Evolutionary conservation across 2,797 vertebrate genomes (phyloP), one percentile per base, ranked within the genome.

Genomic region (Picus viridis): DNA sequence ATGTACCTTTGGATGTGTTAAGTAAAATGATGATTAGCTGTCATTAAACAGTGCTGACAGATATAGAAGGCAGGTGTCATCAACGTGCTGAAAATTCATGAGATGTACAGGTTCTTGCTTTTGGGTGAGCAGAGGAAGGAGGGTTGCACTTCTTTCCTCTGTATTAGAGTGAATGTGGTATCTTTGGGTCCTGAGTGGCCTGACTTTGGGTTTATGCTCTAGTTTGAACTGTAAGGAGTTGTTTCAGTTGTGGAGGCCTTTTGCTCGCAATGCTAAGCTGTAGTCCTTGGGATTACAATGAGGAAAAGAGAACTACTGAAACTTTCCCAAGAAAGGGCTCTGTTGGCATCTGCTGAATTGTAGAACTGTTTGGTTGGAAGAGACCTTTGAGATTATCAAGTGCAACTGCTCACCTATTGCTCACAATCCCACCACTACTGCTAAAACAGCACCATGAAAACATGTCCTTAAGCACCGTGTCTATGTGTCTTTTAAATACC

Each of bases 61-160:
- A 26, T 68, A 49, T 13, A 24, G 9, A 45, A 92, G 77, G 91
- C 32, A 84, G 72, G 51, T 86, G 30, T 65, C 74, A n/a, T 68
- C 49, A 32, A 83, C 88, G 58, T 87, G 59, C 64, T 92, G 81
- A 85, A 93, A 80, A 95, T 86, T 75, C 63, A 74, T 71, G 83
- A 82, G 41, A n/a, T 34, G 18, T 41, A 41, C 68, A 74, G 54
- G 41, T 13, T 81, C 43, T 75, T 39, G 20, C 54, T 87, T 0
- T 2, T 0, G 34, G 22, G 23, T 0, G 5, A 81, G 41, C 30
- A 69, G 9, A n/a, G 39, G 45, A 69, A 4, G 6, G 68, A 77
- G 7, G 18, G 51, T 19, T 80, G 36, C 2, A 23, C 6, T 72
- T 29, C 5, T 36, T 68, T 73, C 14, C 13, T 77, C 0, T 0